A percentile compares a stretch with the other conserved stretches of the same genome.
Conservation (phyloP, 2,888 invertebrate genomes). For the Cephonodes hylas region DNA sequence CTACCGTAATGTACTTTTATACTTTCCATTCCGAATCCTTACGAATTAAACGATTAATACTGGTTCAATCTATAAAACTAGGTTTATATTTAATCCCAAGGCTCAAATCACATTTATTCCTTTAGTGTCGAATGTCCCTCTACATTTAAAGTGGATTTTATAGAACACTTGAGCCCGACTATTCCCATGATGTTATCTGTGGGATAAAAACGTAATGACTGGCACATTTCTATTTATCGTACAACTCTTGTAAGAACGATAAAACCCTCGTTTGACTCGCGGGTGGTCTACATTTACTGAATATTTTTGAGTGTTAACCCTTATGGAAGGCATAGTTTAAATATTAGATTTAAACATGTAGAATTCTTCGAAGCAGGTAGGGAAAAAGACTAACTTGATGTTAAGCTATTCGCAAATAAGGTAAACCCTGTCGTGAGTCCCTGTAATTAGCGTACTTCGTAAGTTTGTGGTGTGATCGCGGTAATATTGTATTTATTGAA, state of each 20-base stretch:
- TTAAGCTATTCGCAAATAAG: too few species aligned
- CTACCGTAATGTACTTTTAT: not conserved
- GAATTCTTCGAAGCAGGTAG: not conserved
- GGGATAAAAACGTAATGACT: constrained; percentile 29
- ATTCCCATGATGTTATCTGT: constrained; percentile 27
- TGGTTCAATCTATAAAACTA: constrained; percentile 2
- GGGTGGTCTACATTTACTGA: constrained; percentile 29
- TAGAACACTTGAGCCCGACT: constrained; percentile 25
- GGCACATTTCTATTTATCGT: constrained; percentile 36
- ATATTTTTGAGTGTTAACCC: constrained; percentile 4
- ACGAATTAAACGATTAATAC: not conserved
- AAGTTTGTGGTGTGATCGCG: not conserved
- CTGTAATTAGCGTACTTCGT: not conserved
- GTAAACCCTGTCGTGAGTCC: not conserved
- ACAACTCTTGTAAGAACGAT: constrained; percentile 28
- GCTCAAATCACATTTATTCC: not conserved
- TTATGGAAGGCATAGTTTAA: constrained; percentile 16
- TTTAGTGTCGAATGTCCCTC: not conserved
- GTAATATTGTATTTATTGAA: not conserved
- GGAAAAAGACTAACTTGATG: not conserved
- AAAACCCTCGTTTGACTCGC: constrained; percentile 15
- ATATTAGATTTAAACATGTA: constrained; percentile 15
- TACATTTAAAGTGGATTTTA: constrained; percentile 27
- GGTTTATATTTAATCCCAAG: constrained; percentile 3
- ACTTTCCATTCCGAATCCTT: not conserved